phyloP scores from a whole-genome alignment of 2,888 invertebrate species.

The Artemia sp. region DNA sequence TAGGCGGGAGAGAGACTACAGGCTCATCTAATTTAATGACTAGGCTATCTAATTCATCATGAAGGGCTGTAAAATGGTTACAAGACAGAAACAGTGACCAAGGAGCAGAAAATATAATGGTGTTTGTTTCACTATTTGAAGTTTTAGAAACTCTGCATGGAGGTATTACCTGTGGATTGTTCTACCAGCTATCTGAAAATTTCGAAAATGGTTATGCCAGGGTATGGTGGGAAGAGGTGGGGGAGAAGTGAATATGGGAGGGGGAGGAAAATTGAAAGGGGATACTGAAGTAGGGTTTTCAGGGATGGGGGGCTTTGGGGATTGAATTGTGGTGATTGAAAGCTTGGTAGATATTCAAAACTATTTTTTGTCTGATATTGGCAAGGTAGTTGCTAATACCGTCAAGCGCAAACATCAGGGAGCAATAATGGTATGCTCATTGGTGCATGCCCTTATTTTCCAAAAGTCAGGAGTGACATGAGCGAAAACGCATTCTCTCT shows the following conservation, averaged over 20 bases:
- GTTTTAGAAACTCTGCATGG: no score
- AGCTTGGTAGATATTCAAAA: background rate
- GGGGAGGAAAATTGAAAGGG: no score
- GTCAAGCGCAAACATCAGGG: background rate
- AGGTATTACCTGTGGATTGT: no score
- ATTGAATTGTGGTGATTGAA: conserved; percentile 4
- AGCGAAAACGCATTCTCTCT: conserved; percentile 5
- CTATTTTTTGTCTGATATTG: background rate
- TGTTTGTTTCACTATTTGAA: no score
- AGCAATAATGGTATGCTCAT: background rate
- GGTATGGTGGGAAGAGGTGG: no score
- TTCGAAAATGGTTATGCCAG: no score
- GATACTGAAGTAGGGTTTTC: background rate
- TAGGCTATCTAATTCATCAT: background rate
- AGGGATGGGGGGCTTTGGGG: background rate
- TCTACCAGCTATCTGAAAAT: no score
- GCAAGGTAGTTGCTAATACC: background rate
- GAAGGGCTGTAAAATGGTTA: background rate
- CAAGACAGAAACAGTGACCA: no score
- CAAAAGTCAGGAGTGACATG: background rate
- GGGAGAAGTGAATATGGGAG: no score
- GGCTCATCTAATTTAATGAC: conserved; percentile 12
- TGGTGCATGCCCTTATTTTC: background rate
- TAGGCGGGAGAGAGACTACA: background rate
- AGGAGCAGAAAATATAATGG: no score